A percentile compares a stretch with the other conserved stretches of the same genome.
These are phyloP conservation scores for Coleophora deauratella DNA, from an alignment of 2,888 invertebrate genomes.

Conservation along the genomic window DNA sequence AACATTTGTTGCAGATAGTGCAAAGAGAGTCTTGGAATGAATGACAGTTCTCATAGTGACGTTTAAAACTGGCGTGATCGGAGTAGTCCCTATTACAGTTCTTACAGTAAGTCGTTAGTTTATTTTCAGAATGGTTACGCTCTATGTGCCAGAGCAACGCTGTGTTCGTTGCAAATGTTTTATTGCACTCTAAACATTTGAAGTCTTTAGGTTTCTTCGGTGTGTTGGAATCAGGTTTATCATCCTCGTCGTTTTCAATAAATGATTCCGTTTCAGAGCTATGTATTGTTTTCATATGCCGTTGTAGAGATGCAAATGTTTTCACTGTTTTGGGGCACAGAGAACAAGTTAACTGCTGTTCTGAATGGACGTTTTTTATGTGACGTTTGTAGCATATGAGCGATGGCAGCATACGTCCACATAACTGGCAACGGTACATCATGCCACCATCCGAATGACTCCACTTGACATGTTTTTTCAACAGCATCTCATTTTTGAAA, in stretches of 20 bases:
- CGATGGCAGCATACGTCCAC: conserved; percentile 24
- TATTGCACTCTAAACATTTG: conserved; percentile 20
- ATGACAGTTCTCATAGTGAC: conserved; percentile 29
- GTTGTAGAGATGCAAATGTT: conserved; percentile 10
- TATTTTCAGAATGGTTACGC: conserved; percentile 17
- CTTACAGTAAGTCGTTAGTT: conserved; percentile 5
- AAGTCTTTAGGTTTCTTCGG: conserved; percentile 17
- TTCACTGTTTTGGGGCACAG: conserved; percentile 18
- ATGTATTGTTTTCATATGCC: conserved; percentile 14
- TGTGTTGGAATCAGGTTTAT: conserved; percentile 7
- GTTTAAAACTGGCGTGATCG: conserved; percentile 21
- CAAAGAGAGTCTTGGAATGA: conserved; percentile 23
- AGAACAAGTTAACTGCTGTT: conserved; percentile 10
- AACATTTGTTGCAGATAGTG: conserved; percentile 28
- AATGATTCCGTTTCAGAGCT: background rate
- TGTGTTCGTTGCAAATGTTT: conserved; percentile 20
- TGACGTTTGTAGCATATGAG: conserved; percentile 18
- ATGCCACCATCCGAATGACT: conserved; percentile 28
- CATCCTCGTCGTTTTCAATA: background rate
- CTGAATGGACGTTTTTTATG: conserved; percentile 26
- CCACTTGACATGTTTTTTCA: conserved; percentile 33
- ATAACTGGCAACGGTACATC: conserved; percentile 28
- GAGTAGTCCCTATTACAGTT: conserved; percentile 25
- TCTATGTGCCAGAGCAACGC: conserved; percentile 27
- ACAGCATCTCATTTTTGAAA: conserved; percentile 28